phyloP scores from a whole-genome alignment of 2,888 invertebrate species.

The Alentia gelatinosa region DNA sequence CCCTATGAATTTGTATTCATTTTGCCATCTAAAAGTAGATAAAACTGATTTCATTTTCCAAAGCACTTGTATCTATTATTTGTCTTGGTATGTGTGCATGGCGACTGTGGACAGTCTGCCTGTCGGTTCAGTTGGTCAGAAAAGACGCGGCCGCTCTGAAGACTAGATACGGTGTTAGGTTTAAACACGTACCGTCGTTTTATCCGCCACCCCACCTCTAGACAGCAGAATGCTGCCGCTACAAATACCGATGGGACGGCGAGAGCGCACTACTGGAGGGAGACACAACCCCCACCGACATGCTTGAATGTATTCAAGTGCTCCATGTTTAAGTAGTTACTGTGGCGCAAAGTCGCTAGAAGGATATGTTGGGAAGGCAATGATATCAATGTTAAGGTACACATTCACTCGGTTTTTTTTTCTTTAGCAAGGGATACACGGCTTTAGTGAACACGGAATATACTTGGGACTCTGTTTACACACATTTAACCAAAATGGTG shows the following conservation, averaged over 20 bases:
- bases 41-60: too few species aligned
- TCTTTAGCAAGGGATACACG: neutral
- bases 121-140: neutral
- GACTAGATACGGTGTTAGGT: too few species aligned
- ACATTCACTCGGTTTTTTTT: constrained; percentile 27
- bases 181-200: too few species aligned
- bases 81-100: neutral
- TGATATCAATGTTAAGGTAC: neutral
- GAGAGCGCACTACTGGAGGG: too few species aligned
- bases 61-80: neutral
- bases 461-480: neutral
- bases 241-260: too few species aligned
- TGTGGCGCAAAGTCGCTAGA: neutral
- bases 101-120: neutral
- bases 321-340: neutral
- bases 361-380: constrained; percentile 43
- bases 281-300: neutral
- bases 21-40: neutral
- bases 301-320: neutral
- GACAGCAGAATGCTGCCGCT: too few species aligned
- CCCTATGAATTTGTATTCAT: neutral
- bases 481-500: constrained; percentile 10
- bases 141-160: neutral
- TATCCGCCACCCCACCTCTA: too few species aligned
- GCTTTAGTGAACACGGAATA: neutral